Conservation (phyloP, 2,888 invertebrate genomes). For the Cepaea hortensis region DNA sequence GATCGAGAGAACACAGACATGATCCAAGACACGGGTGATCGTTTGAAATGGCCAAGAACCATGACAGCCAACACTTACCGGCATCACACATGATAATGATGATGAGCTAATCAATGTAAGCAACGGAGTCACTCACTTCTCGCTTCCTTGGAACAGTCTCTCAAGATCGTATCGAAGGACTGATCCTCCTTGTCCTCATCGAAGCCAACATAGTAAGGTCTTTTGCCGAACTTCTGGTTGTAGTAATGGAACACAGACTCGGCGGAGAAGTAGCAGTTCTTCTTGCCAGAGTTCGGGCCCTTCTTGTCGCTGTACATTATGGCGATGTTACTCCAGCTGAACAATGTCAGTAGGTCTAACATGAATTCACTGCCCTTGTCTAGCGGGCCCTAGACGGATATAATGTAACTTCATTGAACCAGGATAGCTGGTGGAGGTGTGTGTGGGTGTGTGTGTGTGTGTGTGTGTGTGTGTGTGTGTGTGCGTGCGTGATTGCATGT, state of each 20-base stretch:
- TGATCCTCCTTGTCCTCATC: neutral
- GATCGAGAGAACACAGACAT: too few species aligned
- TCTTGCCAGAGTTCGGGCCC: slow-evolving; percentile 4
- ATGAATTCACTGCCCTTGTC: slow-evolving; percentile 33
- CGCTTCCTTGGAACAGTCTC: neutral
- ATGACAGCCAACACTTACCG: too few species aligned
- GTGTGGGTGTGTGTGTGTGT: neutral
- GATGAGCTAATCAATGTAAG: neutral
- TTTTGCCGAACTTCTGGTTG: neutral
- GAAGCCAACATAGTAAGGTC: slow-evolving; percentile 22
- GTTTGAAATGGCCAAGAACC: too few species aligned
- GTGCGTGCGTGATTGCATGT: too few species aligned
- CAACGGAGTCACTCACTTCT: slow-evolving; percentile 21
- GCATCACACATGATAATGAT: too few species aligned
- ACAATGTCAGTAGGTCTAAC: neutral
- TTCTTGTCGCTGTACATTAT: slow-evolving; percentile 27
- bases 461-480: neutral
- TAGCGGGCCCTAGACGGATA: slow-evolving; percentile 21
- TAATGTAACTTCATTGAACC: too few species aligned
- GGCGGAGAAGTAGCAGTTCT: slow-evolving; percentile 35
- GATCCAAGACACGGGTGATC: too few species aligned
- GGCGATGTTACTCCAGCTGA: slow-evolving; percentile 29
- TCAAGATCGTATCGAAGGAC: neutral
- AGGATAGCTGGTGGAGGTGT: too few species aligned
- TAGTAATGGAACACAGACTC: slow-evolving; percentile 37